phyloP scores from a whole-genome alignment of 2,113 vertebrate species.

The Cochlearius cochlearius region DNA sequence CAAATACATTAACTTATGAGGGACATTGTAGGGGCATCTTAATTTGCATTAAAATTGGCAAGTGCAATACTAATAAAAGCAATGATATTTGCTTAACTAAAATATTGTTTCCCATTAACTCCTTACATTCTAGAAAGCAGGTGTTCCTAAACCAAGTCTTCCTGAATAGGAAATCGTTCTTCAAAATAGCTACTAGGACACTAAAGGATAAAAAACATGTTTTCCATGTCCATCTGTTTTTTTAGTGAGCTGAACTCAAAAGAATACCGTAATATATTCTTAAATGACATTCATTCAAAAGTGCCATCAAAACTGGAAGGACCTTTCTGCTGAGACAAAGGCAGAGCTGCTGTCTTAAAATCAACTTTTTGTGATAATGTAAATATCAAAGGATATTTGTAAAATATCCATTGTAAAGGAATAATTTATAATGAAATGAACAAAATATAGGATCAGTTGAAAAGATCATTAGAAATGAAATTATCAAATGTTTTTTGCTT shows the following conservation, averaged over 20 bases:
- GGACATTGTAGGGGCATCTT: background rate
- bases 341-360: background rate
- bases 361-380: background rate
- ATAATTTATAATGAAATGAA: background rate
- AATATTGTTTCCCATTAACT: slow-evolving; percentile 16
- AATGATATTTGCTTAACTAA: slow-evolving; percentile 14
- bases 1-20: background rate
- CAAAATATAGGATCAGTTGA: background rate
- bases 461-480: background rate
- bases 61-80: background rate
- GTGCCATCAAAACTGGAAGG: background rate
- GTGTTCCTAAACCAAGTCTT: background rate
- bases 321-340: background rate
- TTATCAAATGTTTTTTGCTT: background rate
- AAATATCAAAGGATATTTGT: background rate
- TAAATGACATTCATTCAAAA: background rate
- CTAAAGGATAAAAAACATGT: background rate
- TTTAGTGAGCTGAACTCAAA: background rate
- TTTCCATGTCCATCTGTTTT: background rate
- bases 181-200: background rate
- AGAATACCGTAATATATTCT: background rate
- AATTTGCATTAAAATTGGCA: background rate
- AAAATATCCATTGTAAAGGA: background rate
- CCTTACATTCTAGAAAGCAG: background rate
- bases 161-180: slow-evolving; percentile 5